Conservation (phyloP, 2,888 invertebrate species). For the Leptinotarsa haldemani region DNA sequence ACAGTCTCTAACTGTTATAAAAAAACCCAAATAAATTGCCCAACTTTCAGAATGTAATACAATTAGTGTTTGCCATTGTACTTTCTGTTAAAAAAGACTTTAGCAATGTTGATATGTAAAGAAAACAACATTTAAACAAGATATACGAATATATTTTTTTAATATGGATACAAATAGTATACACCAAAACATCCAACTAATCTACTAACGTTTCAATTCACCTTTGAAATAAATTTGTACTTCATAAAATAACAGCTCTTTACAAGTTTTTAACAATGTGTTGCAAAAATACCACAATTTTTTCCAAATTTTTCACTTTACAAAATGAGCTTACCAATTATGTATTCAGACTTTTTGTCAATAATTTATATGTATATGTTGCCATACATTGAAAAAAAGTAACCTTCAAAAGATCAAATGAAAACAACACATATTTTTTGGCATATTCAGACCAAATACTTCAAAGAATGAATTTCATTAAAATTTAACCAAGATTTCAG, state of each 20-base stretch:
- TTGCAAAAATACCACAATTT: conserved; percentile 53
- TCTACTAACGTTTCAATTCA: conserved; percentile 58
- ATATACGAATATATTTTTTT: conserved; percentile 60
- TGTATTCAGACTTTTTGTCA: conserved; percentile 57
- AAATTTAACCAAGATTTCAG: conserved; percentile 14
- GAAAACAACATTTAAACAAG: conserved; percentile 49
- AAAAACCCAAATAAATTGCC: no score
- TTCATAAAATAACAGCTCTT: conserved; percentile 59
- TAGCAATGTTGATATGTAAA: neutral
- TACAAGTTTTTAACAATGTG: conserved; percentile 50
- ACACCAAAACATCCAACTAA: conserved; percentile 65
- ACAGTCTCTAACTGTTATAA: no score
- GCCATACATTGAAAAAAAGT: conserved; percentile 7
- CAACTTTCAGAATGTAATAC: no score
- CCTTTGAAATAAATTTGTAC: conserved; percentile 61
- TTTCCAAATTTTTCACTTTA: conserved; percentile 49
- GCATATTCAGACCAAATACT: conserved; percentile 4
- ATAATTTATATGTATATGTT: conserved; percentile 16
- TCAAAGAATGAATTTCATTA: conserved; percentile 14
- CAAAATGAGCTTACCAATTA: conserved; percentile 57
- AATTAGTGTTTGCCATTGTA: no score
- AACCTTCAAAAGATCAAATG: neutral
- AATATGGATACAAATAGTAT: conserved; percentile 64
- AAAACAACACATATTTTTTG: conserved; percentile 18
- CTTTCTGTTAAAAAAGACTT: no score